Conservation (phyloP, 2,113 vertebrate genomes). For the Tauraco erythrolophus region DNA sequence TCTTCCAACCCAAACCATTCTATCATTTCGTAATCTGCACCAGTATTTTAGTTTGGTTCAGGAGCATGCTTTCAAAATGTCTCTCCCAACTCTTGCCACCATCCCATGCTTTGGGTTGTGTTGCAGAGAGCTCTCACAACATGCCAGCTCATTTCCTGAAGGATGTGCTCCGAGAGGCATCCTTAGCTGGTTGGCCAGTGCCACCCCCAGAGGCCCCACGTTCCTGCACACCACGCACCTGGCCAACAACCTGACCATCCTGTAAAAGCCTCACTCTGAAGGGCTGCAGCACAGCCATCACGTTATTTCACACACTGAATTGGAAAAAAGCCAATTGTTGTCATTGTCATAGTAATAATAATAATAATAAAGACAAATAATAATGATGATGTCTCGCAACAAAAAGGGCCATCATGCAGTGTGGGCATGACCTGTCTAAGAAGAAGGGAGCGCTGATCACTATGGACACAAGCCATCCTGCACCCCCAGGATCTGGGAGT, state of each 20-base stretch:
- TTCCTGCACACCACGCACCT: not conserved
- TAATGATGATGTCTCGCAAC: not conserved
- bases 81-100: not conserved
- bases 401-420: not conserved
- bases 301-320: rapidly evolving
- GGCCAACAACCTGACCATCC: not conserved
- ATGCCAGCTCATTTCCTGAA: not conserved
- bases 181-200: not conserved
- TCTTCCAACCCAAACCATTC: too few species aligned
- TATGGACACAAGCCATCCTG: not conserved
- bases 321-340: not conserved
- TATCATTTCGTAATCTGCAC: not conserved
- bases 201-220: rapidly evolving
- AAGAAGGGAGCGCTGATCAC: not conserved
- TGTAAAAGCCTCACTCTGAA: rapidly evolving
- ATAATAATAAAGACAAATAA: not conserved
- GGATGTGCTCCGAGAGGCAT: not conserved
- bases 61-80: not conserved
- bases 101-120: not conserved
- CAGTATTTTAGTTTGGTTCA: not conserved
- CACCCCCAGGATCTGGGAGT: not conserved
- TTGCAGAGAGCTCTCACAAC: not conserved
- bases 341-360: not conserved
- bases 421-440: not conserved
- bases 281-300: not conserved